Evolutionary conservation across 2,797 vertebrate species (phyloP).

Genomic region (Neosilurus hyrtlii): DNA sequence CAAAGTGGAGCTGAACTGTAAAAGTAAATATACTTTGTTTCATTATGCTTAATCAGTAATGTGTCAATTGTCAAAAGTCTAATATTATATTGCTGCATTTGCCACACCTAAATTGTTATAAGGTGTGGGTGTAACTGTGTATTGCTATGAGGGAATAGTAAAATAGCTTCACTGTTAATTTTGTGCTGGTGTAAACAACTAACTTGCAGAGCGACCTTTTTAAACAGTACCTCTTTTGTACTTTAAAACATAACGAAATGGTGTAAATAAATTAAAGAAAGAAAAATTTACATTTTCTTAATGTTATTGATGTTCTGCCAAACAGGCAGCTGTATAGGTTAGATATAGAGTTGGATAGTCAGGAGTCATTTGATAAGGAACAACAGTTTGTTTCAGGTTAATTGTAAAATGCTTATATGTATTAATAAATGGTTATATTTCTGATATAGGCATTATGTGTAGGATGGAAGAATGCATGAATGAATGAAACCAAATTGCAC

Average conservation of each 20-base stretch:
- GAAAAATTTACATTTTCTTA: not conserved
- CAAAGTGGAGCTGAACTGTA: conserved; percentile 59
- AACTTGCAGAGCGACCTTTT: not conserved
- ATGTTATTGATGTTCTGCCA: not conserved
- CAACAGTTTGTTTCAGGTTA: too few species aligned
- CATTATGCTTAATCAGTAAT: not conserved
- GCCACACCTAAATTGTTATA: not conserved
- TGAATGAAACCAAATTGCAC: not conserved
- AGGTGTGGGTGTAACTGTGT: not conserved
- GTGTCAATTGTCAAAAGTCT: not conserved
- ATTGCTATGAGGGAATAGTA: not conserved
- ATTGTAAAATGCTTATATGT: not conserved
- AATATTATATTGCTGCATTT: not conserved
- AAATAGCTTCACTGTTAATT: not conserved
- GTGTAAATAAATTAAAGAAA: not conserved
- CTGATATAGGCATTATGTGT: not conserved
- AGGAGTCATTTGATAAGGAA: not conserved
- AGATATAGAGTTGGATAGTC: too few species aligned
- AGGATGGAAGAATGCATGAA: not conserved
- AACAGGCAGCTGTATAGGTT: not conserved
- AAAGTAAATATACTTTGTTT: conserved; percentile 60
- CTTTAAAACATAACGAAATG: not conserved
- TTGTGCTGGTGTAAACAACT: not conserved
- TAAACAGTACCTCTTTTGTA: not conserved
- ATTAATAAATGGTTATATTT: not conserved